These are phyloP conservation scores for Trididemnum miniatum DNA, from an alignment of 23 tunicate species.

Conservation along the genomic window DNA sequence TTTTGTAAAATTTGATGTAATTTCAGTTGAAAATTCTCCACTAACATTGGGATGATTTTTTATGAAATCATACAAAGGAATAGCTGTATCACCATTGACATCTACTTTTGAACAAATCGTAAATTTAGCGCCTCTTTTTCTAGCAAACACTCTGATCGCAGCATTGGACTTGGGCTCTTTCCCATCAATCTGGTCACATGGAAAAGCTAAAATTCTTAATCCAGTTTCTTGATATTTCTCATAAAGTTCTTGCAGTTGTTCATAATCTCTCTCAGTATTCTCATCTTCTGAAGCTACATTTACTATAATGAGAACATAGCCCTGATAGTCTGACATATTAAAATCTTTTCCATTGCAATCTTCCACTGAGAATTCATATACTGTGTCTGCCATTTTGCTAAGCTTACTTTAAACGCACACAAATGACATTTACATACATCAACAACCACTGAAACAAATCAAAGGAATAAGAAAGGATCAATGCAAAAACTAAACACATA, in stretches of 20 bases:
- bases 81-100: constrained; percentile 81
- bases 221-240: constrained; percentile 75
- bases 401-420: too few species aligned
- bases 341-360: constrained; percentile 84
- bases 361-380: constrained; percentile 56
- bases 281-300: constrained; percentile 91
- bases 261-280: constrained; percentile 60
- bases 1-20: constrained; percentile 90
- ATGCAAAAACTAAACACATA: too few species aligned
- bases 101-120: constrained; percentile 74
- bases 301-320: constrained; percentile 65
- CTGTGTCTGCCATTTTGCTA: too few species aligned
- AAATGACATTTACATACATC: too few species aligned
- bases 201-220: constrained; percentile 80
- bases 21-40: constrained; percentile 60
- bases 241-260: constrained; percentile 60
- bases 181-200: constrained; percentile 77
- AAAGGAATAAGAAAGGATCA: too few species aligned
- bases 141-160: constrained; percentile 68
- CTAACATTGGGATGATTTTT: constrained; percentile 48
- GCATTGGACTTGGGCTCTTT: constrained; percentile 80
- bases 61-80: constrained; percentile 60
- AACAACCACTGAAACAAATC: too few species aligned
- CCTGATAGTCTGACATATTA: constrained; percentile 50
- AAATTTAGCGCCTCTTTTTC: constrained; percentile 50